Base-by-base conservation (phyloP, 2,797 vertebrate species). In the Gadopsis bispinosus region DNA sequence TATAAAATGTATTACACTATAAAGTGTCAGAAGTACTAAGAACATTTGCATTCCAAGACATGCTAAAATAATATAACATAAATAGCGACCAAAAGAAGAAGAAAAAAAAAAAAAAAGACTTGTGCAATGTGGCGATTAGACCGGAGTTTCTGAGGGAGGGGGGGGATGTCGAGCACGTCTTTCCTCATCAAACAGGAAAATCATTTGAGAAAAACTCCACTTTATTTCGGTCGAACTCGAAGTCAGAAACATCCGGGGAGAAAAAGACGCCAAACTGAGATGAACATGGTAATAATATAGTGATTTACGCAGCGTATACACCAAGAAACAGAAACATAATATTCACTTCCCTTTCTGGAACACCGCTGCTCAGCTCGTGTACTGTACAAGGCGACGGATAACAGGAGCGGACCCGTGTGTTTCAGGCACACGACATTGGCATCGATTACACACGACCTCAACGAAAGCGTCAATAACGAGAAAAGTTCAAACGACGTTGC, bases 21-120 rank as follows among this genome's bases (percentile, higher is more conserved):
- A 95, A 95, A 97, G 95, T 96, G 96, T 95, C 95, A 96, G 95
- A 97, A 96, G 96, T 96, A 96, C 90, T 93, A 96, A 96, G 96
- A 94, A 96, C 96, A 96, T 94, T 94, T 92, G 93, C 94, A 94
- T 95, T 93, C 91, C 90, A 87, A 81, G 91, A 95, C 95, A 95
- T 95, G 95, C 95, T 91, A 87, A 89, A 86, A 83, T 87, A 90
- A 93, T 61, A 80, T 41, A 92, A 95, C 92, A 95, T 95, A 95
- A 95, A 96, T 94, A 95, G 86, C 87, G 41, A 93, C 74, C 26
- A 26, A 26, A 26, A 26, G 26, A 26, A 26, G 26, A 26, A 26
- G 26, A 26, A 26, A 2, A 26, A 26, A 87, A 83, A 84, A 73
- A 77, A 6, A 37, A 37, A 7, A 37, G 70, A 86, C 62, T 89